Evolutionary conservation across 2,888 invertebrate genomes (phyloP), one percentile per base, ranked within the genome.

Genomic region (Exocentrus adspersus): DNA sequence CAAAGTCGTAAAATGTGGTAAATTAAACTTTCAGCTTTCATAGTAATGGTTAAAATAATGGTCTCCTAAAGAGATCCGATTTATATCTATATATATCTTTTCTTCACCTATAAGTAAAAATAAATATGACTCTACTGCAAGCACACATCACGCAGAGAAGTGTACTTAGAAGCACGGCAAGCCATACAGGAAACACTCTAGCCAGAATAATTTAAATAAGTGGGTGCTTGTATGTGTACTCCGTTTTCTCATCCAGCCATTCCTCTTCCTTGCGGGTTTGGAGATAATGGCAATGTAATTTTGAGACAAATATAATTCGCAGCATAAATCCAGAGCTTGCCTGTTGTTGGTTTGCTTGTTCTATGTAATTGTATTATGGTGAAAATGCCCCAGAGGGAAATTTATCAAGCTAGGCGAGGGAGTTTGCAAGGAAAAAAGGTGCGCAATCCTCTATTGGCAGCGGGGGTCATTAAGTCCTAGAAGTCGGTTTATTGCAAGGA

Each of bases 201-300:
- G 51, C 32, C 12, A 12, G 51, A 32, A 32, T 51, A 51, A 51
- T 51, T 30, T 51, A 51, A 51, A 51, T 19, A 51, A 51, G 32
- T 37, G 20, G 51, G 32, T 30, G 19, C 51, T 37, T 51, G 24
- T 51, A 51, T 32, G 51, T 32, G 19, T 51, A 51, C 51, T 51
- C 30, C 51, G 37, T 51, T 51, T 51, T 51, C 51, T 12, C 51
- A 53, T 53, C 32, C 53, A 53, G 24, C 41, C 17, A 42, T 54
- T 54, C 54, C 54, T 57, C 46, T 57, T 46, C 57, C 45, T 73
- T 72, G 74, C 73, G 73, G 75, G 72, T 73, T 69, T 64, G 68
- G 74, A 79, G 79, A 79, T 80, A 80, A 79, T 79, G 78, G 78
- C 78, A 81, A 81, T 79, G 79, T 80, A 81, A 80, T 81, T 80